Conservation (phyloP, 2,888 invertebrate species). For the Drosophila borealis region DNA sequence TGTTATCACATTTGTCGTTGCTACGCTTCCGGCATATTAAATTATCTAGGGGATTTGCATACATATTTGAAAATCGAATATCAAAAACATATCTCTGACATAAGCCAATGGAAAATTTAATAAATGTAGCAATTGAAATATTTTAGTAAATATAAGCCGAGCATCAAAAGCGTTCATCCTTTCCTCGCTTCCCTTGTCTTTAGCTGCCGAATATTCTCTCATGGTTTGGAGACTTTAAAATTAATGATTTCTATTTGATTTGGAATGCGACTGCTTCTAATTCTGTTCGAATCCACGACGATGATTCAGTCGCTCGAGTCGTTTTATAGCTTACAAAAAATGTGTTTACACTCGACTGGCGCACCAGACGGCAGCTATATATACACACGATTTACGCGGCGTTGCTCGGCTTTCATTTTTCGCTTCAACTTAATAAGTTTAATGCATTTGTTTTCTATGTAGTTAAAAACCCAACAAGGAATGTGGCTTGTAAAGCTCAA, state of each 20-base stretch:
- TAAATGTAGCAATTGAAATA: constrained; percentile 19
- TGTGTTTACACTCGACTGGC: constrained; percentile 49
- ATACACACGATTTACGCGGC: not conserved
- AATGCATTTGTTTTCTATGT: no score
- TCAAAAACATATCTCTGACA: not conserved
- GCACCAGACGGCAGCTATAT: no score
- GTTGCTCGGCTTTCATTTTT: not conserved
- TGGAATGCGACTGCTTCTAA: constrained; percentile 26
- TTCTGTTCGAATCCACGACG: constrained; percentile 25
- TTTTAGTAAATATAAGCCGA: constrained; percentile 22
- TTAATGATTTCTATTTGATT: constrained; percentile 34
- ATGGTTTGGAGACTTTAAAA: constrained; percentile 21
- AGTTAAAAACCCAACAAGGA: no score
- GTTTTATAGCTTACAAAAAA: constrained; percentile 42
- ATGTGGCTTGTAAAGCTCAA: no score
- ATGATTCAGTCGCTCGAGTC: constrained; percentile 26
- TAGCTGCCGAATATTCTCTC: no score
- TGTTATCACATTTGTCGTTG: constrained; percentile 40
- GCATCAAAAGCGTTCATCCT: constrained; percentile 28
- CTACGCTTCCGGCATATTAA: constrained; percentile 38
- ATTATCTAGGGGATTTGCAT: constrained; percentile 43
- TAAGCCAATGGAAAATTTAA: constrained; percentile 2
- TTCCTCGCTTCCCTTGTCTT: not conserved
- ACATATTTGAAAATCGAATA: not conserved
- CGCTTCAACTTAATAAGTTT: not conserved